Base-by-base conservation (phyloP, 2,113 vertebrate genomes). In the Chaetura pelagica region DNA sequence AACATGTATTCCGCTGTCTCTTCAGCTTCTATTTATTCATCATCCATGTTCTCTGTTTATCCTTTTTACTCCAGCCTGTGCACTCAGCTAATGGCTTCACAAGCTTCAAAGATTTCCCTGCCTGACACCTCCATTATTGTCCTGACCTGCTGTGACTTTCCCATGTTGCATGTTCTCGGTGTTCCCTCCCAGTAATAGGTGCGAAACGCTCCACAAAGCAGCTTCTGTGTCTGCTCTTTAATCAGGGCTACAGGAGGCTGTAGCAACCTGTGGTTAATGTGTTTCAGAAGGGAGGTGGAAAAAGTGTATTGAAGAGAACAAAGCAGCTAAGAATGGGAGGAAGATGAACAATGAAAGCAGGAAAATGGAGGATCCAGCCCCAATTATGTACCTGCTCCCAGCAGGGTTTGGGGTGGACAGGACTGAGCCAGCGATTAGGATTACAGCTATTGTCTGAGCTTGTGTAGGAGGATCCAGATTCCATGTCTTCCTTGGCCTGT, bases 81-180 rank as follows among this genome's bases (percentile, higher is more conserved):
- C 34, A 15, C 68, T 86, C 24, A 5, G 82, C 80, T 93, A 72
- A 96, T 90, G 92, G 85, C 85, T 95, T 95, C 64, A 49, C 72
- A 67, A 66, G 78, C 90, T 72, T 92, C 92, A 81, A 92, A 94
- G 79, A 21, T 77, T 81, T 96, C 34, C 80, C 55, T 92, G 4
- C 48, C 69, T 59, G 27, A 75, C 83, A 86, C 76, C 55, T 52
- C 11, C 83, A 7, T 89, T 94, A 78, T 89, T 61, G 86, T 64
- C 79, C 84, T 92, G 88, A 88, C 85, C 82, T 64, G 78, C 82
- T 77, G 75, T 71, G 92, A 55, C 85, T 90, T 85, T 55, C 86
- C 61, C 21, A 4, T 34, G 40, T 83, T 2, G 6, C 2, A 0
- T 21, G 42, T 77, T 94, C 84, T 51, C 63, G 8, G 1, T n/a